These are phyloP conservation scores for Phaethornis superciliosus DNA, from an alignment of 2,113 vertebrate genomes.

Conservation along the genomic window DNA sequence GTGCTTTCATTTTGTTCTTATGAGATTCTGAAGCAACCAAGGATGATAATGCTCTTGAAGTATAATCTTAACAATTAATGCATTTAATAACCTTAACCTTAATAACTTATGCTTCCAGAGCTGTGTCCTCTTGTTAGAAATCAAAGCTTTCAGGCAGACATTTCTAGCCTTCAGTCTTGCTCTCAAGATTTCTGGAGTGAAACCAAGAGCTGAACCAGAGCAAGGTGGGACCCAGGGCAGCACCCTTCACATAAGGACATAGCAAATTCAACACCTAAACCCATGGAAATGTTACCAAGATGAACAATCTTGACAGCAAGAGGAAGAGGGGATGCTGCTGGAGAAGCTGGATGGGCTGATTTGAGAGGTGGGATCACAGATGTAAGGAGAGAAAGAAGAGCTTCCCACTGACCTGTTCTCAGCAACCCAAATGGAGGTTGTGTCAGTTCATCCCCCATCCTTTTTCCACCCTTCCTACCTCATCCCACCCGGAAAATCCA, in stretches of 20 bases:
- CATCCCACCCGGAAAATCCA: background rate
- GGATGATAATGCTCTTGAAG: background rate
- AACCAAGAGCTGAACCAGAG: background rate
- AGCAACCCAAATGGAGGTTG: too few species aligned
- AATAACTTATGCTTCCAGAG: conserved; percentile 44
- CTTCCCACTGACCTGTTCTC: background rate
- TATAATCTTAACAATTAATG: conserved; percentile 50
- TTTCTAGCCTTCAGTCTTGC: background rate
- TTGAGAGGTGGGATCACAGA: background rate
- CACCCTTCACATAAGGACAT: background rate
- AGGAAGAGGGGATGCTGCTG: background rate
- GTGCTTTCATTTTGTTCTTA: background rate
- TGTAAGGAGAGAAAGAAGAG: background rate
- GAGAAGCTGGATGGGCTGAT: background rate
- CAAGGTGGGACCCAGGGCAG: fast-evolving
- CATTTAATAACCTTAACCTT: conserved; percentile 33
- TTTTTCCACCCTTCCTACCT: background rate
- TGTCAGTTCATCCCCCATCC: background rate
- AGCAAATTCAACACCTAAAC: background rate
- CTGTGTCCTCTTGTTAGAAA: conserved; percentile 32
- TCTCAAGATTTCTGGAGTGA: background rate
- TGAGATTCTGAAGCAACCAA: background rate
- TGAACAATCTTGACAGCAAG: background rate
- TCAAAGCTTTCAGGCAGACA: background rate
- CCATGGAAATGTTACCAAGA: fast-evolving